Conservation (phyloP, 2,888 invertebrate species). For the Sarcophaga caerulescens region DNA sequence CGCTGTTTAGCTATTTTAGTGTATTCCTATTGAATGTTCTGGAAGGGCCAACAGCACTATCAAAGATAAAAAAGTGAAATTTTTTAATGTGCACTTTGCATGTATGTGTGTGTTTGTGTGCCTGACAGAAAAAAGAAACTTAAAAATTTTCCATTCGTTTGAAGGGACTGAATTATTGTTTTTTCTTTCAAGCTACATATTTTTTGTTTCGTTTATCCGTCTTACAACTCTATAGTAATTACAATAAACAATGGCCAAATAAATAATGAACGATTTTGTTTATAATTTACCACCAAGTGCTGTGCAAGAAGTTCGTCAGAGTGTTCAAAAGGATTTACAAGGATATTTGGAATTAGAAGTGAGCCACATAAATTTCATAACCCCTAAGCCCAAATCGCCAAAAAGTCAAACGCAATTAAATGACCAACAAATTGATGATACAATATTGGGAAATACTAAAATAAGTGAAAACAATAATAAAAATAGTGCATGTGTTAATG, state of each 20-base stretch:
- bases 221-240: conserved; percentile 11
- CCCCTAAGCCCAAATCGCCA: conserved; percentile 2
- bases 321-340: conserved; percentile 58
- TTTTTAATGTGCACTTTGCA: neutral
- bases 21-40: conserved; percentile 58
- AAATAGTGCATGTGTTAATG: conserved; percentile 45
- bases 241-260: conserved; percentile 39
- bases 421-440: conserved; percentile 41
- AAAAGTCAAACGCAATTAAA: conserved; percentile 6
- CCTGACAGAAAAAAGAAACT: conserved; percentile 6
- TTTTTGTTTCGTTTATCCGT: conserved; percentile 5
- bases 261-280: conserved; percentile 59
- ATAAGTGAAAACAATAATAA: conserved; percentile 30
- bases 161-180: neutral
- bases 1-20: conserved; percentile 58
- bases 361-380: conserved; percentile 74
- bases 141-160: conserved; percentile 35
- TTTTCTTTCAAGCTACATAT: neutral
- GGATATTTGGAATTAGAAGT: conserved; percentile 73
- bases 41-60: conserved; percentile 48
- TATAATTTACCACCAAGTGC: conserved; percentile 42
- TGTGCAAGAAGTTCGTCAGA: conserved; percentile 25
- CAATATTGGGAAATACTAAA: conserved; percentile 57
- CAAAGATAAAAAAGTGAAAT: conserved; percentile 26
- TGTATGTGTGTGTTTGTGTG: conserved; percentile 29